Conservation (phyloP, 2,113 vertebrate species). For the Saimiri boliviensis region DNA sequence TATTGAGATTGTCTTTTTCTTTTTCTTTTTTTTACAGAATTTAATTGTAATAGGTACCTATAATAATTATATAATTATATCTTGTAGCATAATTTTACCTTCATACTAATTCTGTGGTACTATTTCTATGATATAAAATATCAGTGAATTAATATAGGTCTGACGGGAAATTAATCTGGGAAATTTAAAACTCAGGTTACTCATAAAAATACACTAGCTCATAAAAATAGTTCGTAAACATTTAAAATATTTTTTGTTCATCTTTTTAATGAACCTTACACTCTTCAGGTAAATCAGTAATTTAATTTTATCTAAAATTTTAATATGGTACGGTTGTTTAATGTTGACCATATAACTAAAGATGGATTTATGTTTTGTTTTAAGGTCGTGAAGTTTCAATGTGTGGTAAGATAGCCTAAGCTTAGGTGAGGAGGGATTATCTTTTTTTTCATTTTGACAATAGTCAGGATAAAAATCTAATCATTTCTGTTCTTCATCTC, state of each 20-base stretch:
- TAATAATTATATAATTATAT: neutral
- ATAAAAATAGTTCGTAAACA: neutral
- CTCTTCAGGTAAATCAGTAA: neutral
- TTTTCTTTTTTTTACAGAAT: conserved; percentile 9
- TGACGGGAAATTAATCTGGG: neutral
- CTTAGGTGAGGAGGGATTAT: neutral
- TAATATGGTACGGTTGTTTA: neutral
- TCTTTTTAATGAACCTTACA: neutral
- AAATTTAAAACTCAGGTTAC: neutral
- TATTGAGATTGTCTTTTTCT: neutral
- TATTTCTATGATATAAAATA: neutral
- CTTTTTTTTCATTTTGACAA: neutral
- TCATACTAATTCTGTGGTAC: neutral
- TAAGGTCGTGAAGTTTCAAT: neutral
- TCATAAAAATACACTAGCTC: neutral
- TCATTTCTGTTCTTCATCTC: neutral
- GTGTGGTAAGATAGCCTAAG: neutral
- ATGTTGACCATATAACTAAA: neutral
- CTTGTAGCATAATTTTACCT: conserved; percentile 1
- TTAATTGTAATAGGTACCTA: conserved; percentile 21
- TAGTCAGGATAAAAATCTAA: neutral
- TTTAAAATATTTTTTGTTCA: neutral
- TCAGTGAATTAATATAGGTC: neutral
- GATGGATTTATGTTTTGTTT: neutral
- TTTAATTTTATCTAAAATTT: neutral